These are phyloP conservation scores for Drosophila bunnanda DNA, from an alignment of 2,888 invertebrate genomes.

Conservation along the genomic window DNA sequence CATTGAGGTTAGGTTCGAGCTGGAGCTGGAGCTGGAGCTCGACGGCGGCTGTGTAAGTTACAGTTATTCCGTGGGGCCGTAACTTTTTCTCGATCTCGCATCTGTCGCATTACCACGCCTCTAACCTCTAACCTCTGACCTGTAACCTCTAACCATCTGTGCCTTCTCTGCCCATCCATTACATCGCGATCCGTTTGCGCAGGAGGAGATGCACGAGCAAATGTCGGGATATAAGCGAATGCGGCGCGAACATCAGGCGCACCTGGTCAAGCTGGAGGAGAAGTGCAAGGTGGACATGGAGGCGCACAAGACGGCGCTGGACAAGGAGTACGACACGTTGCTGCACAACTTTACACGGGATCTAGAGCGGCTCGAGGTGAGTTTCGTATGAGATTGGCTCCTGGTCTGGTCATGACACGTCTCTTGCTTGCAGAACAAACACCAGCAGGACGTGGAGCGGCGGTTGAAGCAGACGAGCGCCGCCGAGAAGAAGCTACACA, in stretches of 20 bases:
- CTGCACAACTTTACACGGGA: constrained; percentile 96
- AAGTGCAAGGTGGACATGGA: constrained; percentile 98
- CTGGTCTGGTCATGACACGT: background rate
- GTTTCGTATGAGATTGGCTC: constrained; percentile 2
- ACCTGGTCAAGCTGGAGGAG: constrained; percentile 96
- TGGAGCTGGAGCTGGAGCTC: constrained; percentile 49
- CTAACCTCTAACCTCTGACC: constrained; percentile 10
- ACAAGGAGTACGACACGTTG: constrained; percentile 97
- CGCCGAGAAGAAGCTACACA: constrained; percentile 96
- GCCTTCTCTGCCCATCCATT: constrained; percentile 24
- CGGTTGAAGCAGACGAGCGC: constrained; percentile 94
- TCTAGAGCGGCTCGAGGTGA: constrained; percentile 92
- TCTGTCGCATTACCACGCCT: constrained; percentile 8
- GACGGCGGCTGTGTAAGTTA: constrained; percentile 60
- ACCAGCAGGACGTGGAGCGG: constrained; percentile 91
- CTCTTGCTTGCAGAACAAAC: constrained; percentile 86
- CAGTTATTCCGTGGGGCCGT: constrained; percentile 12
- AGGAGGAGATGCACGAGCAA: constrained; percentile 99
- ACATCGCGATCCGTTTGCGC: constrained; percentile 16
- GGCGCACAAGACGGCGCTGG: constrained; percentile 96
- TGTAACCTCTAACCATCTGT: constrained; percentile 32
- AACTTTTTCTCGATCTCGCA: background rate
- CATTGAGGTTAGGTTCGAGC: constrained; percentile 62
- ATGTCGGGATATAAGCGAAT: constrained; percentile 99
- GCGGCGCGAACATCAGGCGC: constrained; percentile 98